Evolutionary conservation across 2,888 invertebrate species (phyloP), one percentile per base, ranked within the genome.

Genomic region (Drosophila formosana): DNA sequence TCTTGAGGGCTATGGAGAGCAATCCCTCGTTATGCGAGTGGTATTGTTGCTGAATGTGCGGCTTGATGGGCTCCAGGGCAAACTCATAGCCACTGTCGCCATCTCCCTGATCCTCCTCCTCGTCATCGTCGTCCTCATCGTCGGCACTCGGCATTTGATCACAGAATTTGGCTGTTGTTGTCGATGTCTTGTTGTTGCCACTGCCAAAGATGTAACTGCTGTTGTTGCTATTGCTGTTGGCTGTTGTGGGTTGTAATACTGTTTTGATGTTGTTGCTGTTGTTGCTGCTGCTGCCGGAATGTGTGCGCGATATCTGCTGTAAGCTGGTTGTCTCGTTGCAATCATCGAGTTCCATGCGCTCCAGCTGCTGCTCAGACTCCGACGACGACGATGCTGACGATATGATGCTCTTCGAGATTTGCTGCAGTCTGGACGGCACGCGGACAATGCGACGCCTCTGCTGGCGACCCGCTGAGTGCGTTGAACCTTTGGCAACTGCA

Each of bases 1-100:
- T 95, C 84, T 94, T 94, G 90, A 94, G 93, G 4, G 95, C 95
- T 5, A 95, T 93, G 57, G 94, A 94, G 30, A 95, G 91, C 45
- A 95, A 93, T 7, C 94, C 94, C 66, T 93, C 93, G 46, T 49
- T 72, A 7, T 72, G 78, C 34, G 65, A 62, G 30, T 53, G 74
- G 30, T 76, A 67, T 49, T 75, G 75, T 9, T 61, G 66, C 5
- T 50, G 68, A 18, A 72, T 71, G 9, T 11, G 41, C 32, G 66
- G 28, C 41, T 70, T 76, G 13, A 56, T 65, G 13, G 81, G 70
- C 25, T 65, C 77, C 4, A 65, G 32, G 3, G 68, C 61, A 25
- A 73, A 76, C 46, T 78, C 81, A 41, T 78, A 79, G 52, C 80
- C 74, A 39, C 74, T 80, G 46, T 80, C 80, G 7, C 56, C 58